Evolutionary conservation across 2,797 vertebrate genomes (phyloP), one percentile per base, ranked within the genome.

Genomic region (Lutra lutra): DNA sequence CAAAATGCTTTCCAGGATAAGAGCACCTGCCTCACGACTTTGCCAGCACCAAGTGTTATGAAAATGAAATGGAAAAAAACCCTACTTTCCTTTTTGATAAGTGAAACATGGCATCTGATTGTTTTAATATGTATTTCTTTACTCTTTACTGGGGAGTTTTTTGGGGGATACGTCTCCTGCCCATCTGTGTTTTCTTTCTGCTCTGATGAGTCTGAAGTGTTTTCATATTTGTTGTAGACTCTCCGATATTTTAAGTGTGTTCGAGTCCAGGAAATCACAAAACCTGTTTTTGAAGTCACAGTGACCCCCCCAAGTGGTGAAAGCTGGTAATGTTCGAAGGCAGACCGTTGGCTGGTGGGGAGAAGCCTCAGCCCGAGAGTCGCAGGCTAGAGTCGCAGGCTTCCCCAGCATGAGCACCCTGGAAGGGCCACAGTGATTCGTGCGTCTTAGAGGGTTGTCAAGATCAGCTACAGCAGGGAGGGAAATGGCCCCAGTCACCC

Each of bases 271-370:
- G 64, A 46, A 87, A 38, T 72, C 32, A 18, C 58, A 20, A 21
- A 84, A 38, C 78, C 62, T 79, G 66, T 96, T 92, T 97, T 86
- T 86, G 79, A 90, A 56, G 54, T 82, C 60, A 91, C 66, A 78
- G 92, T 68, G 97, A 18, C 51, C 5, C 97, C 27, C 48, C 46
- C 91, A n/a, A 83, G 96, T 95, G 98, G 96, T 89, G 2, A 70
- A 79, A 0, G 0, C 5, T 73, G 89, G 91, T 91, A 78, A 73
- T 5, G 23, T 56, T 79, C 2, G 17, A 35, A n/a, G 1, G 9
- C 3, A 0, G 12, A 18, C 78, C 1, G 0, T 15, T 62, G 2
- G 40, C 46, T 38, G 48, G 32, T 17, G 2, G 23, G 13, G 23
- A 58, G 32, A 11, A 56, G 51, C 43, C 46, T 13, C 12, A 12